Base-by-base conservation (phyloP, 2,888 invertebrate species). In the Eupithecia insigniata region DNA sequence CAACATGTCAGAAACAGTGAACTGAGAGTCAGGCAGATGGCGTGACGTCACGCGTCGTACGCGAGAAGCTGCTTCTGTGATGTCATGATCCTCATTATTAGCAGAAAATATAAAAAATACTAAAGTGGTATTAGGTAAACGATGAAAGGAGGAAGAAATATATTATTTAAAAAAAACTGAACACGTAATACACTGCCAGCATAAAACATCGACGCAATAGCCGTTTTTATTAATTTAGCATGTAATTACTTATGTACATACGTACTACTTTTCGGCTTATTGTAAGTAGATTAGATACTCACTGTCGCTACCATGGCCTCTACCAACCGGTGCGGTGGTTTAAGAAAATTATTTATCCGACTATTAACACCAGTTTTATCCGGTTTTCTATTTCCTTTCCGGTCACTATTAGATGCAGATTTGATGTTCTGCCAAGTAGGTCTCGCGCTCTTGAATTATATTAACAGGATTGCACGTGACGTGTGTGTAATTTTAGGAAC, bases 391-490 rank as follows among this genome's bases (percentile, higher is more conserved):
- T 30, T n/a, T 58, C 28, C 26, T 43, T 12, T 70, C 43, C 32
- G 16, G n/a, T 26, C 46, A 28, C 77, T 70, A 70, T 39, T 60
- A 74, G 79, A 78, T 84, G 85, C 81, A 82, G 62, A 68, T 73
- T 84, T 86, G 87, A 82, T 71, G 74, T 72, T 61, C 73, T 85
- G 86, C 86, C 86, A 86, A 86, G 76, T 84, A 82, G 84, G 84
- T 70, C 72, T 76, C 76, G 68, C 81, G 80, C 72, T 61, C 78
- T 77, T 79, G 80, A 77, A 82, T 83, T 81, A 77, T 79, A 81
- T 64, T 34, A 64, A 36, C 64, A 64, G n/a, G n/a, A 62, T 67
- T 83, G 82, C 81, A 81, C 74, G 79, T 77, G 79, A 82, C 81
- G 77, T 77, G 73, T 74, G 78, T 72, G 73, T 73, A 72, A 80